Evolutionary conservation across 2,113 vertebrate species (phyloP).

Genomic region (Pedetes capensis): DNA sequence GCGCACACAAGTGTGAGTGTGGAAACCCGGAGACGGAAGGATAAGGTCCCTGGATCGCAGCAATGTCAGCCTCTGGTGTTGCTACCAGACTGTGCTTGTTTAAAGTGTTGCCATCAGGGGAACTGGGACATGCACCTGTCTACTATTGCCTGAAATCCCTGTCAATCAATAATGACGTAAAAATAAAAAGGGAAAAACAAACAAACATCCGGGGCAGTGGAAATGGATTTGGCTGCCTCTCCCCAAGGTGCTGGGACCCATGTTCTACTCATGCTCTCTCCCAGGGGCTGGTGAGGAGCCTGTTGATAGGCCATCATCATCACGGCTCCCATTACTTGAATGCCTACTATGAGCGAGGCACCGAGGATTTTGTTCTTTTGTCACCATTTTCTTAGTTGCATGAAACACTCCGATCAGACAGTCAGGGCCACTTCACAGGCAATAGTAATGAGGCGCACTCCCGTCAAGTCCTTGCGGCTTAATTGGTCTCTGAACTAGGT

Average conservation of each 20-base stretch:
- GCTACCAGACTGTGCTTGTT: accelerated
- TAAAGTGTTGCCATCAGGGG: neutral
- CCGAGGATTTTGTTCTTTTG: too few species aligned
- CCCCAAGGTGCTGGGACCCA: neutral
- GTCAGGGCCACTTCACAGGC: neutral
- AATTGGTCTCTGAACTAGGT: too few species aligned
- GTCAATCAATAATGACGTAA: neutral
- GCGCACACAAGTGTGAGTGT: accelerated
- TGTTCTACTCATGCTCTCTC: neutral
- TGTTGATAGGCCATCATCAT: accelerated
- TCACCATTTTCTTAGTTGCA: neutral
- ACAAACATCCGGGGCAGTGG: neutral
- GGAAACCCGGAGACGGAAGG: neutral
- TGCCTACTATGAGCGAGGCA: neutral
- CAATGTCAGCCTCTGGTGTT: neutral
- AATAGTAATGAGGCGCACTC: neutral
- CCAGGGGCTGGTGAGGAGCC: neutral
- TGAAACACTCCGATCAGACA: too few species aligned
- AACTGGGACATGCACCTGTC: accelerated
- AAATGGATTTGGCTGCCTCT: neutral
- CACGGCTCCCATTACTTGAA: neutral
- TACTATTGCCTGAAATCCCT: neutral
- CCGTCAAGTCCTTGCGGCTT: too few species aligned
- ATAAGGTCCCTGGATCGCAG: neutral
- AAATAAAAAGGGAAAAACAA: neutral